Evolutionary conservation across 2,888 invertebrate species (phyloP).

Genomic region (Dynastes tityus): DNA sequence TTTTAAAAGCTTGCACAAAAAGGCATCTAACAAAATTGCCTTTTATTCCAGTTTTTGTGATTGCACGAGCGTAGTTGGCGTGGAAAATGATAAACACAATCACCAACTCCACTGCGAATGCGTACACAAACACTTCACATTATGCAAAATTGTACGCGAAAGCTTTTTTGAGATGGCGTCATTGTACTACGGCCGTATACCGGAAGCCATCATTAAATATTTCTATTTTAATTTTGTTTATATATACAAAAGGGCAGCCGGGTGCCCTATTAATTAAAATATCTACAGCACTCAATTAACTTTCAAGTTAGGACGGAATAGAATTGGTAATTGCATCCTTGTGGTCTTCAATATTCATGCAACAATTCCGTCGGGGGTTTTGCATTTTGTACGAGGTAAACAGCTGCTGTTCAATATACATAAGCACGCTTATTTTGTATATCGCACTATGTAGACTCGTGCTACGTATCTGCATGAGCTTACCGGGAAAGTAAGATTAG

Average conservation of each 20-base stretch:
- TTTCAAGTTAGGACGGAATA: conserved; percentile 28
- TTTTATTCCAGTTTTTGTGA: no score
- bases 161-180: background rate
- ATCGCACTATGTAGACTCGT: no score
- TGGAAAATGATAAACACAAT: no score
- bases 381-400: background rate
- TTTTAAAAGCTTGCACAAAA: no score
- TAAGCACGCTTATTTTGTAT: background rate
- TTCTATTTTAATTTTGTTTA: conserved; percentile 18
- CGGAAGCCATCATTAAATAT: conserved; percentile 9
- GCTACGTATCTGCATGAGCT: no score
- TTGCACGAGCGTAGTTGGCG: no score
- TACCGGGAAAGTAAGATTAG: no score
- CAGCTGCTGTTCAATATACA: background rate
- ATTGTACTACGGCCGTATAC: background rate
- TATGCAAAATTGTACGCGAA: background rate
- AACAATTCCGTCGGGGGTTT: conserved; percentile 18
- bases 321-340: conserved; percentile 31
- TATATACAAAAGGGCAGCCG: conserved; percentile 21
- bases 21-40: no score
- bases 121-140: background rate
- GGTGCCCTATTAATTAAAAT: conserved; percentile 29
- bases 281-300: conserved; percentile 30
- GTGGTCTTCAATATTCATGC: conserved; percentile 24
- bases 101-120: background rate